Conservation (phyloP, 2,797 vertebrate species). For the Pseudochromis fuscus region DNA sequence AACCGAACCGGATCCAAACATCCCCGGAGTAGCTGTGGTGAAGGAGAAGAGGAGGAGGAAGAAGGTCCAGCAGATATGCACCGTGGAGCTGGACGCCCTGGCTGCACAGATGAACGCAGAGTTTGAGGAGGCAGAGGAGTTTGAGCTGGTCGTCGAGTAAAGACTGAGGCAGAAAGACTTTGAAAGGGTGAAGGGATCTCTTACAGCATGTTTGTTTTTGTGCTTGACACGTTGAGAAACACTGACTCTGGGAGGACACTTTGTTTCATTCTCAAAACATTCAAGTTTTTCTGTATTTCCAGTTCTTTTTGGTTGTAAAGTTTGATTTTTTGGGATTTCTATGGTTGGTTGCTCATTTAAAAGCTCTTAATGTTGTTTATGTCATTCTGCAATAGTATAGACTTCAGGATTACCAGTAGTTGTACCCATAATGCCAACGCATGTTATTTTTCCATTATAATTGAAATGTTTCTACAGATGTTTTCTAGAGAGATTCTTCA, state of each 20-base stretch:
- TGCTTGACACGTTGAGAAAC: conserved; percentile 6
- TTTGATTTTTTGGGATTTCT: not conserved
- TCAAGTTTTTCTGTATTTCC: conserved; percentile 8
- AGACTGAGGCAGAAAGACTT: not conserved
- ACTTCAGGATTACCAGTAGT: not conserved
- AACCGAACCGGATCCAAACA: conserved; percentile 65
- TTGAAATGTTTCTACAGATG: not conserved
- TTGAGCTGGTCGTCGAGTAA: conserved; percentile 77
- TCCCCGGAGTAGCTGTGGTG: conserved; percentile 72
- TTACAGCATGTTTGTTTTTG: not conserved
- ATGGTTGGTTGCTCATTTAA: not conserved
- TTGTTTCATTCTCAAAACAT: not conserved
- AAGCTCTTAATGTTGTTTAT: conserved; percentile 12
- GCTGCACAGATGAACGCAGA: conserved; percentile 77
- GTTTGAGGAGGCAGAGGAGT: conserved; percentile 76
- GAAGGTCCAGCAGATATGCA: conserved; percentile 69
- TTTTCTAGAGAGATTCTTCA: too few species aligned
- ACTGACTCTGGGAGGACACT: not conserved
- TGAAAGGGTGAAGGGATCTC: not conserved
- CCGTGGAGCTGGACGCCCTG: conserved; percentile 66
- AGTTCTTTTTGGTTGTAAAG: conserved; percentile 17
- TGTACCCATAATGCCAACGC: not conserved
- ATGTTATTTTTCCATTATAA: not conserved
- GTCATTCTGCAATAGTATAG: not conserved
- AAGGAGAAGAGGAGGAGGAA: conserved; percentile 70